These are phyloP conservation scores for Callocephalon fimbriatum DNA, from an alignment of 2,113 vertebrate genomes.

Conservation along the genomic window DNA sequence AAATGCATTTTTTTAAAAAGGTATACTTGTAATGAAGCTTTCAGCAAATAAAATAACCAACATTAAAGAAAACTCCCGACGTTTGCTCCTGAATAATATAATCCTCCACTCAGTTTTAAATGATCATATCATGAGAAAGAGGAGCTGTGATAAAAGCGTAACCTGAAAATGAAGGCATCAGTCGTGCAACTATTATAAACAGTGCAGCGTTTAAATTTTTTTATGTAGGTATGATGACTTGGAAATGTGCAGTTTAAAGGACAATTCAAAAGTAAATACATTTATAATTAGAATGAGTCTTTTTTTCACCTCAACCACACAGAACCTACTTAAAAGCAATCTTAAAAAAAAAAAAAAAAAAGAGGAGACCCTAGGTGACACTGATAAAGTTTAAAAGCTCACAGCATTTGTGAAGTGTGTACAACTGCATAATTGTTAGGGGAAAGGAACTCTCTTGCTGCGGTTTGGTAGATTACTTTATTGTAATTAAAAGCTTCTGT, in stretches of 20 bases:
- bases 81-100: not conserved
- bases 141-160: not conserved
- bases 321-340: not conserved
- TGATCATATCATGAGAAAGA: not conserved
- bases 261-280: not conserved
- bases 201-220: not conserved
- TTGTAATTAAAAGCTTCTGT: not conserved
- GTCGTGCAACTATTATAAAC: not conserved
- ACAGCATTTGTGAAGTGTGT: not conserved
- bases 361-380: not conserved
- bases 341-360: not conserved
- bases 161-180: not conserved
- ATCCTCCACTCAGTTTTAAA: not conserved
- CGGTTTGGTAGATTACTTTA: not conserved
- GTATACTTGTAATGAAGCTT: not conserved
- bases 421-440: not conserved
- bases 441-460: not conserved
- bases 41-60: not conserved
- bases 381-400: not conserved
- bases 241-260: not conserved
- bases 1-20: not conserved
- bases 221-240: not conserved
- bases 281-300: not conserved
- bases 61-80: not conserved
- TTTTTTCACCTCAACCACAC: not conserved